These are phyloP conservation scores for Catharus bicknelli DNA, from an alignment of 2,113 vertebrate species.

Conservation along the genomic window DNA sequence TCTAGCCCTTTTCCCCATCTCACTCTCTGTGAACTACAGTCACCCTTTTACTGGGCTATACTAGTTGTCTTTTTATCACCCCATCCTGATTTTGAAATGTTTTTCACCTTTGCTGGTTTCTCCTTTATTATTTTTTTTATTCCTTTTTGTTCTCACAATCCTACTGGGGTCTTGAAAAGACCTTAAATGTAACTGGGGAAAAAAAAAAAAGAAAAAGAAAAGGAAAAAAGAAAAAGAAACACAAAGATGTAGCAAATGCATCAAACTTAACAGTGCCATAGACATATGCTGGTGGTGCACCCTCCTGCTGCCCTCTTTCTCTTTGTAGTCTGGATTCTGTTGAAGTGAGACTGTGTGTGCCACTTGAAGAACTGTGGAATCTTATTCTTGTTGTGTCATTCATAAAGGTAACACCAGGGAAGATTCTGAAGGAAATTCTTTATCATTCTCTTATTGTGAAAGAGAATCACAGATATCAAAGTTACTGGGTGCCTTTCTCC, in stretches of 20 bases:
- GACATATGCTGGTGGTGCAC: not conserved
- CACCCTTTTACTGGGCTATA: not conserved
- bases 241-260: slow-evolving; percentile 12
- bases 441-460: not conserved
- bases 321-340: slow-evolving; percentile 24
- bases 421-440: not conserved
- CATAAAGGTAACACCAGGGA: not conserved
- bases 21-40: fast-evolving
- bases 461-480: not conserved
- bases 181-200: not conserved
- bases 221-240: not conserved
- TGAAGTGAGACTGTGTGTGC: not conserved
- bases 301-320: not conserved
- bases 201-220: not conserved
- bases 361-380: not conserved
- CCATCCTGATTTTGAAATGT: not conserved
- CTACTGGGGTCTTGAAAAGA: not conserved
- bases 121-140: not conserved
- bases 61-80: not conserved
- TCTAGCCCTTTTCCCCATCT: not conserved
- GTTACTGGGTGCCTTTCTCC: not conserved
- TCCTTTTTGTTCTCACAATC: not conserved
- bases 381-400: slow-evolving; percentile 17
- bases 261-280: not conserved
- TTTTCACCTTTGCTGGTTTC: not conserved